These are phyloP conservation scores for Tribolium madens DNA, from an alignment of 1,140 invertebrate species.

Conservation along the genomic window DNA sequence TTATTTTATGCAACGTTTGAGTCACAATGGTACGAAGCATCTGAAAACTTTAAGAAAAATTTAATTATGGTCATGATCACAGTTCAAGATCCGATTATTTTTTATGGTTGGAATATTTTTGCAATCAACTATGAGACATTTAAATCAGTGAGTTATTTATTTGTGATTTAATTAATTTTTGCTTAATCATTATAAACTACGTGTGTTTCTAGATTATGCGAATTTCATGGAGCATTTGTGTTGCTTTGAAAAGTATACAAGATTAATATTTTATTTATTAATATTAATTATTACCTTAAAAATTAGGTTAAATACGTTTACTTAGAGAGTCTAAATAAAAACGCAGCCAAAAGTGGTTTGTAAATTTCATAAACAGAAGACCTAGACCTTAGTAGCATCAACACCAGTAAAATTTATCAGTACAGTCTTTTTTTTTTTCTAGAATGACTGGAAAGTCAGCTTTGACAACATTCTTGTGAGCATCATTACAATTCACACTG, in stretches of 20 bases:
- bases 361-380: too few species aligned
- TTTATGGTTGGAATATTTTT: slow-evolving; percentile 15
- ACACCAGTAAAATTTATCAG: too few species aligned
- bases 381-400: too few species aligned
- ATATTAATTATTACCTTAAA: too few species aligned
- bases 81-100: background rate
- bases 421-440: too few species aligned
- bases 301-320: too few species aligned
- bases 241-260: background rate
- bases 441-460: too few species aligned
- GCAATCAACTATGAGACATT: background rate
- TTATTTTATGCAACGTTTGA: slow-evolving; percentile 3
- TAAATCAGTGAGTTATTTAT: background rate
- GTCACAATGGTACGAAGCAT: background rate
- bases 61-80: background rate
- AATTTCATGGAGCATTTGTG: background rate
- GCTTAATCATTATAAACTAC: background rate
- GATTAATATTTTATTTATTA: background rate
- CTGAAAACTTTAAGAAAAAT: background rate
- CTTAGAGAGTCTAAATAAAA: too few species aligned
- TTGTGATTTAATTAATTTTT: background rate
- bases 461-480: too few species aligned
- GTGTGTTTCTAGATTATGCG: slow-evolving; percentile 6
- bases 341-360: too few species aligned
- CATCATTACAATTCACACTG: too few species aligned